Conservation (phyloP, 2,797 vertebrate genomes). For the Gila robusta region DNA sequence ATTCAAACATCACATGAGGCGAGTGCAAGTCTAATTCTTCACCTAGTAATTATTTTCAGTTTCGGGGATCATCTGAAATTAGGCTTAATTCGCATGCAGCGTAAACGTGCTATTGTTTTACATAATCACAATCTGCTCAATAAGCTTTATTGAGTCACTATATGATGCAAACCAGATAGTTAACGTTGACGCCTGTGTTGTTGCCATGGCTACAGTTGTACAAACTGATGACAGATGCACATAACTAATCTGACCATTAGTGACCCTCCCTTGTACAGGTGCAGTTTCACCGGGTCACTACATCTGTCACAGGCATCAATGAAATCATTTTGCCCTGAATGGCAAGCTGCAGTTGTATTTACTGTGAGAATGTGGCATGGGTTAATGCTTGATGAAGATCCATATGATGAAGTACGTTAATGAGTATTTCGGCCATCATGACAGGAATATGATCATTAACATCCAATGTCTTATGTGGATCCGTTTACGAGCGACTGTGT, state of each 20-base stretch:
- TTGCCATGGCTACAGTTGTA: slow-evolving; percentile 22
- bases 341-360: background rate
- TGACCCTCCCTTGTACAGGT: background rate
- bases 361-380: background rate
- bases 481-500: background rate
- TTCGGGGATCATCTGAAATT: background rate
- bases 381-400: background rate
- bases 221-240: slow-evolving; percentile 6
- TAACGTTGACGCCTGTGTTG: slow-evolving; percentile 27
- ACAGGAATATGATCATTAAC: background rate
- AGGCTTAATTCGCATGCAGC: background rate
- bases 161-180: background rate
- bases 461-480: background rate
- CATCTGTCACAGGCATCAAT: background rate
- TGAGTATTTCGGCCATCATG: background rate
- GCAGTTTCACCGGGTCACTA: background rate
- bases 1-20: background rate
- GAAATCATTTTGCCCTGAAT: background rate
- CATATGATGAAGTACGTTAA: background rate
- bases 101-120: slow-evolving; percentile 5
- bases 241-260: slow-evolving; percentile 17
- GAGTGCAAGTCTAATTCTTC: background rate
- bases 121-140: background rate
- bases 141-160: background rate
- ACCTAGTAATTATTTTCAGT: background rate